phyloP scores from a whole-genome alignment of 2,797 vertebrate species.

The Taeniopygia guttata region DNA sequence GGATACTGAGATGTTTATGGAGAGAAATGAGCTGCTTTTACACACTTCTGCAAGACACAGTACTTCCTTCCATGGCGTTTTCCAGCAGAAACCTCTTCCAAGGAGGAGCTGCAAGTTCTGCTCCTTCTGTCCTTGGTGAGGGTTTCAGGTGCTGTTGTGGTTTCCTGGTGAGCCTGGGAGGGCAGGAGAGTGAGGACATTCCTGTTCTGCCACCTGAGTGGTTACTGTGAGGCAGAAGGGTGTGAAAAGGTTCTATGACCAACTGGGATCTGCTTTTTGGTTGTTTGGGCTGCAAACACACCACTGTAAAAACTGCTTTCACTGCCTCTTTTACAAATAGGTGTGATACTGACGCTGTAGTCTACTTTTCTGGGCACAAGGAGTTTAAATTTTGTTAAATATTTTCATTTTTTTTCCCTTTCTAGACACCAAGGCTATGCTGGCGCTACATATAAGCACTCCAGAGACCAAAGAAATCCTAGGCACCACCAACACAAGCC shows the following conservation, averaged over 20 bases:
- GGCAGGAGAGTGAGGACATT: not conserved
- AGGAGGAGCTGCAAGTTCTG: not conserved
- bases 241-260: not conserved
- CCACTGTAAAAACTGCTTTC: not conserved
- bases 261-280: not conserved
- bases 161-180: not conserved
- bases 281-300: not conserved
- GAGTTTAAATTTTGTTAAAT: not conserved
- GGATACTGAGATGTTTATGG: not conserved
- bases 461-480: not conserved
- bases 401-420: not conserved
- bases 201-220: not conserved
- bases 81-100: not conserved
- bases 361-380: not conserved
- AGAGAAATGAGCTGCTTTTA: not conserved
- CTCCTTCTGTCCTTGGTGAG: not conserved
- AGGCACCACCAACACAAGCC: not conserved
- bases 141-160: not conserved
- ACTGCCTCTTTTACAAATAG: not conserved
- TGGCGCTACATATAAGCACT: not conserved
- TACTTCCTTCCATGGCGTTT: not conserved
- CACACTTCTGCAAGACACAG: not conserved
- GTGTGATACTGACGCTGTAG: not conserved
- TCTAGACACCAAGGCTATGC: not conserved
- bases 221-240: not conserved